Base-by-base conservation (phyloP, 2,888 invertebrate genomes). In the Bhutanitis thaidina region DNA sequence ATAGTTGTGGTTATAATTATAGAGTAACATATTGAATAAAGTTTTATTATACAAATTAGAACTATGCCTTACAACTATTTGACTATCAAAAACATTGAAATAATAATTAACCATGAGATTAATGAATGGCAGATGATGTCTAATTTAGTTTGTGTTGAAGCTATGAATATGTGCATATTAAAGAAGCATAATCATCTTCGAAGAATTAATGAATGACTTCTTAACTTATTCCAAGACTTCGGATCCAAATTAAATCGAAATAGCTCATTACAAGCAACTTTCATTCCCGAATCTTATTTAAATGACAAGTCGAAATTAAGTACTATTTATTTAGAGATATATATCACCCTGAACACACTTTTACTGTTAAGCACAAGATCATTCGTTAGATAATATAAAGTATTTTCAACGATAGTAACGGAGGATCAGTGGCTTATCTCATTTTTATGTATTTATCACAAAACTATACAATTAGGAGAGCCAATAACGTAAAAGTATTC, bases 101-200 rank as follows among this genome's bases (percentile, higher is more conserved):
- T 27, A 27, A 27, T 27, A 27, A 27, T 27, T 8, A 27, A 27
- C 7, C 8, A 27, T 8, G 8, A 27, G 1, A 27, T 27, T 27
- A 3, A 5, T 27, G 27, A 27, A 8, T 27, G 27, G 27, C 7
- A 8, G 8, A 27, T 27, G 8, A 41, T 41, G 10, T 10, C 30
- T 30, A 15, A 15, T 7, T 64, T 64, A 58, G 61, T 64, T 66
- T 32, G 71, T 73, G 65, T 70, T 70, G 73, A 64, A 27, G 8
- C 65, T 63, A 74, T 73, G 71, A 66, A 64, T 76, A 75, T 77
- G 74, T 69, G 73, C 76, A 77, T 75, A 69, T 71, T 73, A 71
- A 75, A 60, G 62, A 54, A 54, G 49, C 62, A 54, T 62, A 62
- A 74, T 68, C 69, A 63, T 68, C n/a, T 27, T 4, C 70, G 67